Evolutionary conservation across 1,140 invertebrate genomes (phyloP), one percentile per base, ranked within the genome.

Genomic region (Drosophila pseudoananassae): DNA sequence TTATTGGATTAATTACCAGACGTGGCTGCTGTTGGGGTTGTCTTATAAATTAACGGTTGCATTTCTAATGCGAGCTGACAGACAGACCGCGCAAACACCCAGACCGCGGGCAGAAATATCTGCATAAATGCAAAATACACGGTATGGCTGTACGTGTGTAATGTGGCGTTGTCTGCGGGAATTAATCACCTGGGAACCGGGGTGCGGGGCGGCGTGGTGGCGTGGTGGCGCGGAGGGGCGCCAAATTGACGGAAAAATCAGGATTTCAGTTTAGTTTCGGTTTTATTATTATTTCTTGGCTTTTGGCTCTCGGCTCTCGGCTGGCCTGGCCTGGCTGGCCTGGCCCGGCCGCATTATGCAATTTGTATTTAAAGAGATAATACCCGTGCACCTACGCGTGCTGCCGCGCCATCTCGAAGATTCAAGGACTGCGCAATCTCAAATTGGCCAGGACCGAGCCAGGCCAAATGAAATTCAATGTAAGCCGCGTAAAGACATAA

Each of bases 11-110:
- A 87, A 87, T 87, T 87, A 88, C 71, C 61, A 58, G 55, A 56
- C 55, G 46, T 47, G 59, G 74, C 43, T 58, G 70, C 51, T 52
- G 76, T 56, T 49, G 57, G 33, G 47, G 69, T 71, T 85, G 83
- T 88, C 75, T 88, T 72, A 69, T 88, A 87, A 87, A 87, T 87
- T 87, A 88, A 88, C 83, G 83, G 83, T 87, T 87, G 84, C 83
- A 83, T 60, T 76, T 77, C 88, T 76, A 87, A 87, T 87, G 71
- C 84, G 65, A 79, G 63, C 76, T 87, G 83, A 88, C 83, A 83
- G 70, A 76, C 78, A 63, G 25, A 70, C 45, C 29, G 54, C n/a
- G 51, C 33, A 64, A 17, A 43, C 12, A 36, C 20, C 36, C 9
- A 57, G 9, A 33, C 29, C 15, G 33, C 40, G n/a, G n/a, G 0